Percentiles rank a stretch among this genome's conserved stretches.
Evolutionary conservation across 2,113 vertebrate genomes (phyloP).

Genomic region (Syngnathus scovelli): DNA sequence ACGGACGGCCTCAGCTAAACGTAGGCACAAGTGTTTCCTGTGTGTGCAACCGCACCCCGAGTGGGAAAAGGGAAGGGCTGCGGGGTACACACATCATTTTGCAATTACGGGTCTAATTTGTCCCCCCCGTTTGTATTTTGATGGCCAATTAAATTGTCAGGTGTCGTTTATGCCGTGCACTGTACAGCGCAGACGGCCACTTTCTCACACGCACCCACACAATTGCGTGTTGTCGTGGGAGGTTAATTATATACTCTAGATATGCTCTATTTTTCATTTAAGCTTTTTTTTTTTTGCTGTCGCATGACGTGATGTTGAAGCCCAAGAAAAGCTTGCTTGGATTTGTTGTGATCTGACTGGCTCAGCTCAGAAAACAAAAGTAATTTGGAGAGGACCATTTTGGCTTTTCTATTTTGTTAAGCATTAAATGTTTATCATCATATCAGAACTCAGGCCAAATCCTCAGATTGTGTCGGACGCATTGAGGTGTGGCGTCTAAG

Average conservation of each 20-base stretch:
- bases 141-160: slow-evolving; percentile 12
- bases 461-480: background rate
- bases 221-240: background rate
- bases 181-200: background rate
- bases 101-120: slow-evolving; percentile 39
- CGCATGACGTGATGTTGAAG: background rate
- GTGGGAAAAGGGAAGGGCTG: slow-evolving; percentile 34
- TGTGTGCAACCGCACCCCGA: slow-evolving; percentile 59
- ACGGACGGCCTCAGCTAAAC: slow-evolving; percentile 57
- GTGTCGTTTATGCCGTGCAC: slow-evolving; percentile 2
- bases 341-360: background rate
- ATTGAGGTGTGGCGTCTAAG: slow-evolving; percentile 47
- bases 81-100: slow-evolving; percentile 32
- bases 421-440: slow-evolving; percentile 11
- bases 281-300: background rate
- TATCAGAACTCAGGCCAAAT: slow-evolving; percentile 4
- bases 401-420: background rate
- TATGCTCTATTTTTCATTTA: background rate
- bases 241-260: background rate
- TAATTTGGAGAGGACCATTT: too few species aligned
- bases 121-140: slow-evolving; percentile 20
- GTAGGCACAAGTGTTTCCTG: slow-evolving; percentile 65
- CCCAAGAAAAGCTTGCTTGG: background rate
- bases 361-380: too few species aligned
- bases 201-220: background rate